Evolutionary conservation across 1,140 invertebrate species (phyloP).

Genomic region (Berghia stephanieae): DNA sequence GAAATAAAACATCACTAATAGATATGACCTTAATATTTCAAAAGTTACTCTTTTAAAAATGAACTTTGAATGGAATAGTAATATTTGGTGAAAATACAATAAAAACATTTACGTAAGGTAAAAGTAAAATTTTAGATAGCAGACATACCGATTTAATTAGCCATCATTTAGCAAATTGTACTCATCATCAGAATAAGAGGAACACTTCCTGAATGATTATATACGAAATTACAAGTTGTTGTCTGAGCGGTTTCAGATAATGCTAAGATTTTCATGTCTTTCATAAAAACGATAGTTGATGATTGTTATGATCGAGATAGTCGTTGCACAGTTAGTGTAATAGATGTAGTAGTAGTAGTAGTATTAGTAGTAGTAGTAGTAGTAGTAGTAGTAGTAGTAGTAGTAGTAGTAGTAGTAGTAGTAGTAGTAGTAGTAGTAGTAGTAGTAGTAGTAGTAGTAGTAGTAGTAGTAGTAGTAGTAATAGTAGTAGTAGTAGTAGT

Average conservation of each 20-base stretch:
- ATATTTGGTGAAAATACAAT: too few relatives aligned
- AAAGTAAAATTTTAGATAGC: too few relatives aligned
- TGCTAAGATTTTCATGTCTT: not conserved
- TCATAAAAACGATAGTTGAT: slow-evolving; percentile 20
- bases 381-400: slow-evolving; percentile 19
- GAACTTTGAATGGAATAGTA: too few relatives aligned
- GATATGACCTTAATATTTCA: too few relatives aligned
- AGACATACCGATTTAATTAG: too few relatives aligned
- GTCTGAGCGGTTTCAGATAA: not conserved
- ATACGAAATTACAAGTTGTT: not conserved
- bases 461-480: slow-evolving; percentile 26
- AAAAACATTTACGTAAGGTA: too few relatives aligned
- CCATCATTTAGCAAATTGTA: too few relatives aligned
- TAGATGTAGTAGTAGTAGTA: slow-evolving; percentile 4
- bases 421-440: slow-evolving; percentile 28
- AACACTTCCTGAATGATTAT: not conserved
- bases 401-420: slow-evolving; percentile 18
- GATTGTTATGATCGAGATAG: slow-evolving; percentile 21
- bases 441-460: slow-evolving; percentile 32
- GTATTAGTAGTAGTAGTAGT: too few relatives aligned
- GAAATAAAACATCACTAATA: too few relatives aligned
- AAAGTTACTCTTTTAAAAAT: too few relatives aligned
- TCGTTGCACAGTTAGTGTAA: slow-evolving; percentile 14
- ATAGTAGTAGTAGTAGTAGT: slow-evolving; percentile 35
- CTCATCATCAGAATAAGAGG: too few relatives aligned